These are phyloP conservation scores for Podargus strigoides DNA, from an alignment of 2,797 vertebrate genomes.

Conservation along the genomic window DNA sequence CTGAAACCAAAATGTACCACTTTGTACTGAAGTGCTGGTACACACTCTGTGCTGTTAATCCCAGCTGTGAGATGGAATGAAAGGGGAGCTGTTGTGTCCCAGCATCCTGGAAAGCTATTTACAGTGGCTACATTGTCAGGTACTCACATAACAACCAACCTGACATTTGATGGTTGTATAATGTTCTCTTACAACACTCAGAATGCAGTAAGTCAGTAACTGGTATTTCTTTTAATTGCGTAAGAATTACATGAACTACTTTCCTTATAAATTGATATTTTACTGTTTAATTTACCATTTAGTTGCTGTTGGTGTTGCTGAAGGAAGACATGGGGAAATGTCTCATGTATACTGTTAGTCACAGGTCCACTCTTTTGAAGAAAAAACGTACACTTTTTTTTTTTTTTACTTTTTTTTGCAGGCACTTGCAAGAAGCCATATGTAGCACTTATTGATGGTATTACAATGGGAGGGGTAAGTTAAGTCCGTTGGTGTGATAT, in stretches of 20 bases:
- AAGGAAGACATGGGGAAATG: not conserved
- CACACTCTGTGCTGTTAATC: not conserved
- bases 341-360: not conserved
- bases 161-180: not conserved
- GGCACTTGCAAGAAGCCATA: slow-evolving; percentile 87
- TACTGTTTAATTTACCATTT: not conserved
- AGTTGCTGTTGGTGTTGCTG: not conserved
- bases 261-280: not conserved
- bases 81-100: not conserved
- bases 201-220: not conserved
- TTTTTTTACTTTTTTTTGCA: slow-evolving; percentile 73
- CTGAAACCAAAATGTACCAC: not conserved
- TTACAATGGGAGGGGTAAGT: slow-evolving; percentile 98
- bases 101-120: not conserved
- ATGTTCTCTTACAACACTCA: not conserved
- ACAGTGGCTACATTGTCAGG: not conserved
- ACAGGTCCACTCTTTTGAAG: not conserved
- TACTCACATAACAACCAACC: not conserved
- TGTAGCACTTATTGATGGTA: slow-evolving; percentile 90
- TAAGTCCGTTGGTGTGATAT: not conserved
- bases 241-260: not conserved
- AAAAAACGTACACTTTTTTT: not conserved
- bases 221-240: not conserved
- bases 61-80: not conserved
- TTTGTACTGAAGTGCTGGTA: not conserved